Conservation (phyloP, 2,888 invertebrate genomes). For the Magallana nippona region DNA sequence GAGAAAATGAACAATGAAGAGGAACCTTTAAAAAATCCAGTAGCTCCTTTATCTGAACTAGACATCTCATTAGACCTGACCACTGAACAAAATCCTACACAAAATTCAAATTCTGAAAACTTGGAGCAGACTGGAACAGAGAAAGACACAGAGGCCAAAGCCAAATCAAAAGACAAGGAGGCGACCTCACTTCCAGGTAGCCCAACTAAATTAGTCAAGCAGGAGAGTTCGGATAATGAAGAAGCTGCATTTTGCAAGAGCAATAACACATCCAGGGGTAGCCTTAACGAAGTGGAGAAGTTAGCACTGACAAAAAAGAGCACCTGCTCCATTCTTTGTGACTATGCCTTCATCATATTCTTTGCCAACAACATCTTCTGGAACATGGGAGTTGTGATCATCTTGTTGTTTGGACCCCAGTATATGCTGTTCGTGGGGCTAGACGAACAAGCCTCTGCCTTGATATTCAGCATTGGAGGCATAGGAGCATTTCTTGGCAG, state of each 20-base stretch:
- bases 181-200: not conserved
- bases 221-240: not conserved
- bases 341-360: slow-evolving; percentile 67
- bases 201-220: slow-evolving; percentile 20
- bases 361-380: slow-evolving; percentile 71
- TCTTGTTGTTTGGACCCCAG: slow-evolving; percentile 67
- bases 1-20: not conserved
- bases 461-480: slow-evolving; percentile 44
- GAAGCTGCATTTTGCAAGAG: not conserved
- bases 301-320: slow-evolving; percentile 41
- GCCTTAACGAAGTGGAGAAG: slow-evolving; percentile 43
- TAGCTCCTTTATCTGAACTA: not conserved
- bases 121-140: not conserved
- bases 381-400: slow-evolving; percentile 66
- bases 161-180: not conserved
- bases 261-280: slow-evolving; percentile 17
- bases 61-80: not conserved
- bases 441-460: slow-evolving; percentile 43
- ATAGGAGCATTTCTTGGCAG: slow-evolving; percentile 61
- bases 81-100: not conserved
- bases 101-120: not conserved
- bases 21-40: not conserved
- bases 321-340: slow-evolving; percentile 52
- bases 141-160: not conserved
- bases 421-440: slow-evolving; percentile 61